Conservation (phyloP, 2,797 vertebrate species). For the Phrynocephalus guinanensis region DNA sequence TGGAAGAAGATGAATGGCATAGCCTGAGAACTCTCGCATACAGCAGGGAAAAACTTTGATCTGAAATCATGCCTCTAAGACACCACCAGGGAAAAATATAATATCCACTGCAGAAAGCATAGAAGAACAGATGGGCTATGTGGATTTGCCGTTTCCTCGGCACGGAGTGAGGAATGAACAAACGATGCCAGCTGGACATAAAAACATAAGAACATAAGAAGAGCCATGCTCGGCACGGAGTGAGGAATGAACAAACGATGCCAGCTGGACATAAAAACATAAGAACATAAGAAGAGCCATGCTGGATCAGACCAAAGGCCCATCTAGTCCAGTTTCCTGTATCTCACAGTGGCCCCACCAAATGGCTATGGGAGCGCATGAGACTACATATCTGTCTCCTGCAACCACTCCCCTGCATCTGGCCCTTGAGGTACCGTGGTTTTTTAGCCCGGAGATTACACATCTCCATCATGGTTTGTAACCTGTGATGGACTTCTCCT, state of each 20-base stretch:
- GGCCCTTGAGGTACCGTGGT: too few relatives aligned
- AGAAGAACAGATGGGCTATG: conserved; percentile 4
- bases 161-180: neutral
- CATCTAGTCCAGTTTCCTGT: too few relatives aligned
- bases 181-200: neutral
- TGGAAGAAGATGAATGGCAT: neutral
- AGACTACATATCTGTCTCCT: too few relatives aligned
- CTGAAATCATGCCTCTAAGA: neutral
- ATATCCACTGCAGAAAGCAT: conserved; percentile 6
- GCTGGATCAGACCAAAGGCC: too few relatives aligned
- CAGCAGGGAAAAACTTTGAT: conserved; percentile 9
- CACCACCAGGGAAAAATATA: neutral
- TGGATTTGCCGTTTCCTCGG: conserved; percentile 29
- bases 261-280: neutral
- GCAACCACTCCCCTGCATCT: too few relatives aligned
- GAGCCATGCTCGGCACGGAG: neutral
- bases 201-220: too few relatives aligned
- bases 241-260: neutral
- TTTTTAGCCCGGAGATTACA: too few relatives aligned
- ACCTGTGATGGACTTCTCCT: too few relatives aligned
- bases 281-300: too few relatives aligned
- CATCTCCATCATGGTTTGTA: too few relatives aligned
- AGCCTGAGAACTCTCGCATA: neutral
- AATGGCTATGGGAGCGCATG: too few relatives aligned
- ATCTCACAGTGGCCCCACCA: too few relatives aligned